Evolutionary conservation across 2,797 vertebrate genomes (phyloP).

Genomic region (Monodelphis domestica): DNA sequence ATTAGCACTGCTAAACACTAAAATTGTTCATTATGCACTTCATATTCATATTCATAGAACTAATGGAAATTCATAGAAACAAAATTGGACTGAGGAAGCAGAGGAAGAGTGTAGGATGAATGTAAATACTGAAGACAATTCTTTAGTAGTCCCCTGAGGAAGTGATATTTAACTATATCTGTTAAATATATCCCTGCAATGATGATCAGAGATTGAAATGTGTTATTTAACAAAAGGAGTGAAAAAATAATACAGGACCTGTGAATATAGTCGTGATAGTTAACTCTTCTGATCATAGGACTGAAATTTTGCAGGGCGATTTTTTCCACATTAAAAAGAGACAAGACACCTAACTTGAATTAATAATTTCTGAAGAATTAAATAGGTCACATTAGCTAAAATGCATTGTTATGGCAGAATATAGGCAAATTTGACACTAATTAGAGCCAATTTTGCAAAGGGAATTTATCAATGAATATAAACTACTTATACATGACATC

Average conservation of each 20-base stretch:
- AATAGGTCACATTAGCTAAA: neutral
- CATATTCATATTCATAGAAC: conserved; percentile 1
- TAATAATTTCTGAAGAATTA: conserved; percentile 42
- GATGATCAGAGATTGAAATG: conserved; percentile 10
- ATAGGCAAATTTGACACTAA: neutral
- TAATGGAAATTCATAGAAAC: neutral
- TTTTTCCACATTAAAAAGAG: conserved; percentile 41
- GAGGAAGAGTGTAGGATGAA: neutral
- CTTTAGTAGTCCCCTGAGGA: conserved; percentile 45
- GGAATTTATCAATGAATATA: conserved; percentile 39
- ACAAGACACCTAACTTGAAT: conserved; percentile 21
- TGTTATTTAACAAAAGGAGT: conserved; percentile 47
- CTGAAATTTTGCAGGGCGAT: conserved; percentile 31
- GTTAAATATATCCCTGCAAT: conserved; percentile 28
- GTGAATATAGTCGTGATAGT: conserved; percentile 26
- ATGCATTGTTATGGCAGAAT: neutral
- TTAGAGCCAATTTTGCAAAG: neutral
- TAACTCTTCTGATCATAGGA: conserved; percentile 45
- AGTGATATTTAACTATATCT: conserved; percentile 57
- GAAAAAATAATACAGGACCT: conserved; percentile 8
- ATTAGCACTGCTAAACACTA: no score
- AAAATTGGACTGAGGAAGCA: neutral
- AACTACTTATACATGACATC: neutral
- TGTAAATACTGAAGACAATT: conserved; percentile 22
- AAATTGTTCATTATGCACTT: conserved; percentile 28